A percentile compares a stretch with the other conserved stretches of the same genome.
These are phyloP conservation scores for Aethina tumida DNA, from an alignment of 1,140 invertebrate species.

Conservation along the genomic window DNA sequence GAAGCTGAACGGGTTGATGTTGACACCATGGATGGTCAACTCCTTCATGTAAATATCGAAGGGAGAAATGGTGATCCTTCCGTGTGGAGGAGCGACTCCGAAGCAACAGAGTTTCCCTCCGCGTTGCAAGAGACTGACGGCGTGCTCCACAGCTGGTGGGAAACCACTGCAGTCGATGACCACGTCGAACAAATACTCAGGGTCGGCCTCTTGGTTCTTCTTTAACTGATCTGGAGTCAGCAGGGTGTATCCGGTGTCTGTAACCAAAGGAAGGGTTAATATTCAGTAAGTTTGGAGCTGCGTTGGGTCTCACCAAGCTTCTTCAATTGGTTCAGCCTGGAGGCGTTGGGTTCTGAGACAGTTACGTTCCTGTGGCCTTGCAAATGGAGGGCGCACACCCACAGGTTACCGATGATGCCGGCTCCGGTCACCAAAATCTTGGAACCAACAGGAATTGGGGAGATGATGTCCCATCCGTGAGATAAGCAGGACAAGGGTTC, in stretches of 20 bases:
- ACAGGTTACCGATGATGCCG: conserved; percentile 62
- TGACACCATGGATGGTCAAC: conserved; percentile 50
- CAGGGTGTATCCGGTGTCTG: conserved; percentile 32
- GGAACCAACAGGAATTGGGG: conserved; percentile 46
- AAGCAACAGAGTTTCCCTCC: conserved; percentile 48
- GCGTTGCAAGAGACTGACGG: conserved; percentile 36
- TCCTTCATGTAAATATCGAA: conserved; percentile 53
- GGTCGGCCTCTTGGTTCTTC: conserved; percentile 30
- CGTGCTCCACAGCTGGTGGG: conserved; percentile 44
- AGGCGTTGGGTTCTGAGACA: conserved; percentile 50
- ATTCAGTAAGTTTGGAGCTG: neutral
- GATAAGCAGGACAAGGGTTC: conserved; percentile 59
- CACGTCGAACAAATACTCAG: conserved; percentile 42
- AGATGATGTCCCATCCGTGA: conserved; percentile 52
- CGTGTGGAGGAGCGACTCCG: conserved; percentile 42
- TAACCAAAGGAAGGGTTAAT: conserved; percentile 3
- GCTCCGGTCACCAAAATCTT: conserved; percentile 56
- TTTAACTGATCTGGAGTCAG: conserved; percentile 46
- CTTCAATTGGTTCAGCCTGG: conserved; percentile 41
- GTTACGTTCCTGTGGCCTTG: conserved; percentile 56
- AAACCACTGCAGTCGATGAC: conserved; percentile 58
- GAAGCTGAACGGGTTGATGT: conserved; percentile 57
- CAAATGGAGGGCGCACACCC: conserved; percentile 50
- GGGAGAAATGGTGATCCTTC: conserved; percentile 43
- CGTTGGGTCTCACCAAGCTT: conserved; percentile 44